These are phyloP conservation scores for Limosa lapponica DNA, from an alignment of 2,797 vertebrate genomes.

Conservation along the genomic window DNA sequence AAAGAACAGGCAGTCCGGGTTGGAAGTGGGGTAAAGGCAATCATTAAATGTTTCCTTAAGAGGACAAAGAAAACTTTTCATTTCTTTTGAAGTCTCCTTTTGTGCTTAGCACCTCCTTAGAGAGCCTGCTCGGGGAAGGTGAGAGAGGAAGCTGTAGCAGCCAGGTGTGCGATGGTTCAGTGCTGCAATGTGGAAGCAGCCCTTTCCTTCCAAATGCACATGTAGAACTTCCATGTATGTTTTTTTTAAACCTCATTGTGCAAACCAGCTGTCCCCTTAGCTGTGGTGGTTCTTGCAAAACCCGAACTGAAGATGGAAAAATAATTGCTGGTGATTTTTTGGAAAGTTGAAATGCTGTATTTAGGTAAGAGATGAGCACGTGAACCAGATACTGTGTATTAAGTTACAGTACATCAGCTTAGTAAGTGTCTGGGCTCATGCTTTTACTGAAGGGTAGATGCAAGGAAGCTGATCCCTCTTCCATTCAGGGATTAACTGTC, in stretches of 20 bases:
- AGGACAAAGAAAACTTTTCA: conserved; percentile 1
- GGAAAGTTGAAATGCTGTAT: not conserved
- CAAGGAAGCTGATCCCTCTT: conserved; percentile 62
- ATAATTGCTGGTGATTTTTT: not conserved
- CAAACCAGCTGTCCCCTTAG: not conserved
- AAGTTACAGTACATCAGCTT: not conserved
- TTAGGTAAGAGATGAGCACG: not conserved
- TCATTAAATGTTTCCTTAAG: not conserved
- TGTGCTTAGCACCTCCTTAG: not conserved
- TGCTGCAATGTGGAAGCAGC: not conserved
- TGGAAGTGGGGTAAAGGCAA: not conserved
- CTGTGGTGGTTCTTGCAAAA: not conserved
- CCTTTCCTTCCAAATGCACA: not conserved
- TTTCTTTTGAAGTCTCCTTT: conserved; percentile 1
- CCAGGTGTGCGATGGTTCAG: not conserved
- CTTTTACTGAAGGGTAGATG: conserved; percentile 1
- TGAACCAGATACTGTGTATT: conserved; percentile 36
- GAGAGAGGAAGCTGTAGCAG: not conserved
- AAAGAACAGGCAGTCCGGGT: not conserved
- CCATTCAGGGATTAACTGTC: conserved; percentile 55
- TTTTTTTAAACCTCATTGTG: not conserved
- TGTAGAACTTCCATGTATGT: not conserved
- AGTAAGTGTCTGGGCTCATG: conserved; percentile 10
- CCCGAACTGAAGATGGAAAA: not conserved
- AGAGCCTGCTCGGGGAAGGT: not conserved